Base-by-base conservation (phyloP, 2,888 invertebrate species). In the Disparrhopalites patrizii region DNA sequence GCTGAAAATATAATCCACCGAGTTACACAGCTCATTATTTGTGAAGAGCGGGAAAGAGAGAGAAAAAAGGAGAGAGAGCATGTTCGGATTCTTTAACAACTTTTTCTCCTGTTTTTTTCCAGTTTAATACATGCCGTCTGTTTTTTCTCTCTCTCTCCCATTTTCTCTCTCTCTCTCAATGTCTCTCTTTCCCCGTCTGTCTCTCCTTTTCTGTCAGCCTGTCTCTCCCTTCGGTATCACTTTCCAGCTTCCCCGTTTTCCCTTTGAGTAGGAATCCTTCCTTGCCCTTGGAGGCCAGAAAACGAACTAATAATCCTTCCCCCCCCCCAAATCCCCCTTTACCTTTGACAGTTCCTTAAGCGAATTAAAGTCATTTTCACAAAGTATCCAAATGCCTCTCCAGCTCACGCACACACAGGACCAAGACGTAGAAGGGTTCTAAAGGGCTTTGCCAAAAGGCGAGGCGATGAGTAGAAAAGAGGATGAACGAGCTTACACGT, bases 91-190 rank as follows among this genome's bases (percentile, higher is more conserved):
- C 20, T 43, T 43, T 43, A 43, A 18, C n/a, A 43, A 43, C 43
- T 18, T 43, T 18, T 18, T 18, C 43, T 20, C 43, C n/a, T 43
- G 18, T 43, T 43, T n/a, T 43, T 20, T 18, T 43, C 43, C 15
- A 15, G 20, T 51, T 15, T 18, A 51, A 3, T 52, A 18, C n/a
- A 25, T 23, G 25, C 52, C 27, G 18, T 30, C 52, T 28, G 28
- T n/a, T n/a, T 30, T 58, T 58, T 40, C 58, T 58, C 58, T 27
- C 40, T 23, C 40, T 38, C 58, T 25, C 58, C 28, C 28, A n/a
- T 58, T 18, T 25, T 40, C 25, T 58, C 20, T 43, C 43, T 43
- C 43, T 43, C 15, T 43, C 15, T 43, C 13, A 4, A 3, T 43
- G 18, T 43, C 20, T 43, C 20, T 13, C 18, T 18, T 13, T 43